These are phyloP conservation scores for Taurulus bubalis DNA, from an alignment of 2,113 vertebrate species.

Conservation along the genomic window DNA sequence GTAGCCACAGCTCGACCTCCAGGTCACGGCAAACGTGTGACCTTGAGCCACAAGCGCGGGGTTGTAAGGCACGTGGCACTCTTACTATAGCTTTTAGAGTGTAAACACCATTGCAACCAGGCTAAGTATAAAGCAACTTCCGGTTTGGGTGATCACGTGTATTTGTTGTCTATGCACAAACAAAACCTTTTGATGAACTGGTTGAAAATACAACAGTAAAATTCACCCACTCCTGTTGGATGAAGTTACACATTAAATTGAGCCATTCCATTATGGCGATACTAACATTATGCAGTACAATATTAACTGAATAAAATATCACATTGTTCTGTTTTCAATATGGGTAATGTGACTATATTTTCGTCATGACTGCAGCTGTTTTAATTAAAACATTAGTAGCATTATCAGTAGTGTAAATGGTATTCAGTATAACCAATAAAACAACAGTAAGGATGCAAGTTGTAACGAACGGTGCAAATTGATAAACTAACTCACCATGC, in stretches of 20 bases:
- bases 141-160: conserved; percentile 36
- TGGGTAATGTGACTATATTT: background rate
- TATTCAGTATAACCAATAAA: background rate
- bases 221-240: too few species aligned
- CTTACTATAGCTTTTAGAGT: accelerated
- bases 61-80: background rate
- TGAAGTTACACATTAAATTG: background rate
- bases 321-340: background rate
- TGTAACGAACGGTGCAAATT: background rate
- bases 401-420: background rate
- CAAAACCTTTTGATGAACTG: background rate
- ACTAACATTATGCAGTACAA: background rate
- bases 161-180: background rate
- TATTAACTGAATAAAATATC: background rate
- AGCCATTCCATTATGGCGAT: background rate
- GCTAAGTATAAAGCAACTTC: conserved; percentile 29
- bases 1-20: background rate
- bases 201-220: too few species aligned
- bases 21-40: conserved; percentile 34
- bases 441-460: background rate
- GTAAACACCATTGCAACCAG: background rate
- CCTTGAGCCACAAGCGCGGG: background rate
- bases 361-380: background rate
- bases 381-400: background rate
- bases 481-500: too few species aligned